Base-by-base conservation (phyloP, 2,797 vertebrate species). In the Phrynocephalus vlangalii region DNA sequence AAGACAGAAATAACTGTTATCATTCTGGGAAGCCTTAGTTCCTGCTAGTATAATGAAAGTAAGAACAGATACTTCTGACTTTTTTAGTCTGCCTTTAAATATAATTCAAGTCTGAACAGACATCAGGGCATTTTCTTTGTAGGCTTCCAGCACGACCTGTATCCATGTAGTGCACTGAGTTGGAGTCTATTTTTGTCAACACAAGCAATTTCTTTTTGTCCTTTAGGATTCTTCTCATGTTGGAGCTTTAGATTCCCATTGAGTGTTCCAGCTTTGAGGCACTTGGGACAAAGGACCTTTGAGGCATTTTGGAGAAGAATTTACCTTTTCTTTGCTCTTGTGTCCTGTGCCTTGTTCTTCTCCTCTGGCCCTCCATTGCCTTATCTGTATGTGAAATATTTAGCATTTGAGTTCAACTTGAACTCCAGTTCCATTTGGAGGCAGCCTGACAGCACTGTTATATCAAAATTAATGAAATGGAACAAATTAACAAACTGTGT, bases 111-210 rank as follows among this genome's bases (percentile, higher is more conserved):
- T 50, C 68, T 24, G 56, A 3, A 89, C 76, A 72, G 0, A 0
- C 87, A 78, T 89, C 87, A 5, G 86, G 3, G 0, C 80, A 89
- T 66, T 1, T 68, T 28, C 1, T 1, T 72, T 79, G 15, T 66
- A 67, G 28, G 60, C 77, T 76, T 77, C 60, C 73, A 30, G 38
- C 48, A 44, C 38, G 26, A 72, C 24, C 70, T 71, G 13, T 48
- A 30, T 70, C 75, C 24, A 30, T 20, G 60, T 48, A 85, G 73
- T 67, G 28, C 26, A 67, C 75, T 78, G 68, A 48, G 38, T 70
- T 67, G 71, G 15, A 79, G 79, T 89, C 85, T 76, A 67, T 77
- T 92, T 88, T 82, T 90, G 20, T 66, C 3, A 79, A 87, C 50
- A 80, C 71, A 89, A 83, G 1, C 80, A 38, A 75, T 90, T 30